These are phyloP conservation scores for Malacoraja senta DNA, from an alignment of 2,797 vertebrate genomes.

Conservation along the genomic window DNA sequence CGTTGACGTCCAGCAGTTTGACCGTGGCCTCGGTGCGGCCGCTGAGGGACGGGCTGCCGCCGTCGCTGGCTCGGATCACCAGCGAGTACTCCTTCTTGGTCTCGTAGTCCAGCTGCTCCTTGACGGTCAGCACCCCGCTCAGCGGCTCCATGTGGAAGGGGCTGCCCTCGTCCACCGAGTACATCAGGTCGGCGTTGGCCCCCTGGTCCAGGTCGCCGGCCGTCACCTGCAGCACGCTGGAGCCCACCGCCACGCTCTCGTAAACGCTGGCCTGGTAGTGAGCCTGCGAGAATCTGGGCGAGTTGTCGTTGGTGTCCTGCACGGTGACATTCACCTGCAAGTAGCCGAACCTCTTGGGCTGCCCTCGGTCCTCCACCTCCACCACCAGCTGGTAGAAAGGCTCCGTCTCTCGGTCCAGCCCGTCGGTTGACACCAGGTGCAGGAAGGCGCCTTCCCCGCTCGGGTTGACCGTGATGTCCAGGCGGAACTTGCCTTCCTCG, in stretches of 20 bases:
- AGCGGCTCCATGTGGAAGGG: conserved; percentile 90
- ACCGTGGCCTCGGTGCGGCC: conserved; percentile 82
- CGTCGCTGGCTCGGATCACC: conserved; percentile 81
- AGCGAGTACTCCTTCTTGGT: conserved; percentile 78
- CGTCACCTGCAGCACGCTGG: conserved; percentile 77
- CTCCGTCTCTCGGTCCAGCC: conserved; percentile 81
- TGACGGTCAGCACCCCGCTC: conserved; percentile 79
- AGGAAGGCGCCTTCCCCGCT: conserved; percentile 94
- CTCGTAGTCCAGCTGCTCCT: conserved; percentile 83
- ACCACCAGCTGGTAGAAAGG: conserved; percentile 83
- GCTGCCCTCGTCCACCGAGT: conserved; percentile 68
- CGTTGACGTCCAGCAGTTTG: conserved; percentile 84
- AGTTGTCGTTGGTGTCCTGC: conserved; percentile 95
- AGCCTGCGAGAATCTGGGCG: conserved; percentile 75
- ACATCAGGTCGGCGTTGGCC: conserved; percentile 82
- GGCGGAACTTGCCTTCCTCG: conserved; percentile 78
- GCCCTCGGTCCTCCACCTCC: conserved; percentile 90
- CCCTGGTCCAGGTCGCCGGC: conserved; percentile 85
- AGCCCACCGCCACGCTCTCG: conserved; percentile 81
- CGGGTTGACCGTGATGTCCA: conserved; percentile 95
- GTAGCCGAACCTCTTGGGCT: conserved; percentile 79
- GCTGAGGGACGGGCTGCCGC: conserved; percentile 76
- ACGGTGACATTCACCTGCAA: conserved; percentile 93
- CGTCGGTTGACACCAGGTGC: conserved; percentile 85
- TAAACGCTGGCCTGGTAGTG: conserved; percentile 80